Conservation (phyloP, 1,140 invertebrate species). For the Homalodisca vitripennis region DNA sequence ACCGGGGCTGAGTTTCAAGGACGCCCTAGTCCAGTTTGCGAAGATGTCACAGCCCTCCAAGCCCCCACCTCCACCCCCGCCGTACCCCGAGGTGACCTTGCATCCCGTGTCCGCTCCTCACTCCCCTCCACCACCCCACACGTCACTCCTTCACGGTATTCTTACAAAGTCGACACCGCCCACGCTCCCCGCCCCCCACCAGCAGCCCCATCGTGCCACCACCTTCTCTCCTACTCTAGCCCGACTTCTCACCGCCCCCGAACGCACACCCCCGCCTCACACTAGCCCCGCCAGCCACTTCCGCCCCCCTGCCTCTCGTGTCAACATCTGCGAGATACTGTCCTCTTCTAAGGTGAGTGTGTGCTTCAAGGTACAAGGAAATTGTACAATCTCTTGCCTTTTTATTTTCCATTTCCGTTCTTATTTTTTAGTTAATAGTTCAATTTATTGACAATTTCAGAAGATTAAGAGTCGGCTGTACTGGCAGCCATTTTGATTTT, state of each 20-base stretch:
- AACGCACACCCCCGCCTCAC: slow-evolving; percentile 44
- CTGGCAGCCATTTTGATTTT: no score
- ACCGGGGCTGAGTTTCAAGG: slow-evolving; percentile 61
- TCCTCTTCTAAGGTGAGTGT: slow-evolving; percentile 59
- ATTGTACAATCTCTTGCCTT: slow-evolving; percentile 27
- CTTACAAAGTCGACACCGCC: slow-evolving; percentile 63
- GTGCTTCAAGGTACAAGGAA: no score
- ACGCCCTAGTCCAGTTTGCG: slow-evolving; percentile 74
- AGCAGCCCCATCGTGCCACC: slow-evolving; percentile 44
- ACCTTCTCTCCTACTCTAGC: slow-evolving; percentile 76
- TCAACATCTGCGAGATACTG: slow-evolving; percentile 60
- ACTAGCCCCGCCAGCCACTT: slow-evolving; percentile 24
- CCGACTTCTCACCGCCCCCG: slow-evolving; percentile 69
- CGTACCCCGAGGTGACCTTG: slow-evolving; percentile 73
- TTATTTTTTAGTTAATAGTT: no score
- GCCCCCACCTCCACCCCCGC: slow-evolving; percentile 30
- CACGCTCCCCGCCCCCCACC: slow-evolving; percentile 12
- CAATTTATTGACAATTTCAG: no score
- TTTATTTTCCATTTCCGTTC: neutral
- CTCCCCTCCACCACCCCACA: slow-evolving; percentile 51
- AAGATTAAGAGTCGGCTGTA: no score
- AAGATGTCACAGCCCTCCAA: slow-evolving; percentile 49
- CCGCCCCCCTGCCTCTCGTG: slow-evolving; percentile 44
- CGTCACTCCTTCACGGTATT: slow-evolving; percentile 71
- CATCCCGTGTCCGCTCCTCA: slow-evolving; percentile 60